Base-by-base conservation (phyloP, 2,888 invertebrate species). In the Altica lythri region DNA sequence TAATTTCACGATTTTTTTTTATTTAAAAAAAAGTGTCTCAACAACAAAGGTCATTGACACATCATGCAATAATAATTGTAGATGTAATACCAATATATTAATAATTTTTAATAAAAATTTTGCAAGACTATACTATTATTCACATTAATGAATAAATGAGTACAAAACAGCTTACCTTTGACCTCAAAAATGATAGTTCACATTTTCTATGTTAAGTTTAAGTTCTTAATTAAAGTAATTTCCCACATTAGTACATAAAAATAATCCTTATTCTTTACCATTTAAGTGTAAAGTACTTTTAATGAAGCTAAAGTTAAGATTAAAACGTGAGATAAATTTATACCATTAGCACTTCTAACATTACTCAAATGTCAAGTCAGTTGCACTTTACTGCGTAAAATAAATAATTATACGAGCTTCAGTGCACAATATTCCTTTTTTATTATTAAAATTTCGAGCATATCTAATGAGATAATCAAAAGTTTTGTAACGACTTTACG, bases 341-440 rank as follows among this genome's bases (percentile, higher is more conserved):
- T 10, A 30, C 30, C 12, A 30, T 30, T 30, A 30, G 30, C 30
- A 30, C 30, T 30, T 12, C 4, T 30, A 38, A 14, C 19, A 9
- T 38, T 38, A 19, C 38, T 18, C 17, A 37, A 37, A 10, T 30
- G 30, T 30, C 30, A 30, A 12, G 30, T 30, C 2, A 13, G 2
- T 3, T 30, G 13, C n/a, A 30, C 9, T 30, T 30, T 8, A 30
- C 10, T 2, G 12, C n/a, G n/a, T n/a, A n/a, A n/a, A n/a, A n/a
- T n/a, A n/a, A 38, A 19, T 19, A 8, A 38, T 38, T 38, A 19
- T 38, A 38, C 19, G 18, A 38, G 22, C 38, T 38, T 8, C 10
- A 38, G 22, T 38, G 38, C 38, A 38, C 38, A 38, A 18, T 38
- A 38, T 19, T 18, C 18, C 38, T 5, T 38, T 38, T 38, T 38